Percentiles rank a stretch among this genome's conserved stretches.
Evolutionary conservation across 2,888 invertebrate genomes (phyloP).

Genomic region (Tipula helvola): DNA sequence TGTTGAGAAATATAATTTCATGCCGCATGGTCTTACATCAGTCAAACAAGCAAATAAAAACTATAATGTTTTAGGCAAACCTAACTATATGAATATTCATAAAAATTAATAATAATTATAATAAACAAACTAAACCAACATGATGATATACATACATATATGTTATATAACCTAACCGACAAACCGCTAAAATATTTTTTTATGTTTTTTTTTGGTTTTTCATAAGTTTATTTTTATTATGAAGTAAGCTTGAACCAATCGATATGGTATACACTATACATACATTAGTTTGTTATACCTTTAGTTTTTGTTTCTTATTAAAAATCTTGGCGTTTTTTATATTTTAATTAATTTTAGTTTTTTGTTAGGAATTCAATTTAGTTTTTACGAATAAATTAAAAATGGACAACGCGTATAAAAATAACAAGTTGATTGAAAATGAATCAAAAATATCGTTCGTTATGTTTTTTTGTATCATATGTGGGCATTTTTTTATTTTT

Average conservation of each 20-base stretch:
- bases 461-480: neutral
- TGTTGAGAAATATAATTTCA: no score
- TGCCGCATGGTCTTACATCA: no score
- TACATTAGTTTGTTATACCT: neutral
- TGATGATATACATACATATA: neutral
- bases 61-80: neutral
- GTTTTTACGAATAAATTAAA: neutral
- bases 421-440: neutral
- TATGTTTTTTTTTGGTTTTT: neutral
- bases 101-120: neutral
- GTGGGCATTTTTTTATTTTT: neutral
- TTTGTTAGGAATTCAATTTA: neutral
- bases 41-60: neutral
- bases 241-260: neutral
- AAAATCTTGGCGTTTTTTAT: neutral
- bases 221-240: neutral
- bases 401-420: neutral
- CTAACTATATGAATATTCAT: neutral
- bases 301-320: neutral
- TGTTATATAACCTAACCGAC: neutral
- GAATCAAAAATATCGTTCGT: neutral
- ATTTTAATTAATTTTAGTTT: neutral
- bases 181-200: neutral
- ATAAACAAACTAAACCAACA: neutral
- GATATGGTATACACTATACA: neutral